Evolutionary conservation across 2,797 vertebrate species (phyloP).

Genomic region (Botia almorhae): DNA sequence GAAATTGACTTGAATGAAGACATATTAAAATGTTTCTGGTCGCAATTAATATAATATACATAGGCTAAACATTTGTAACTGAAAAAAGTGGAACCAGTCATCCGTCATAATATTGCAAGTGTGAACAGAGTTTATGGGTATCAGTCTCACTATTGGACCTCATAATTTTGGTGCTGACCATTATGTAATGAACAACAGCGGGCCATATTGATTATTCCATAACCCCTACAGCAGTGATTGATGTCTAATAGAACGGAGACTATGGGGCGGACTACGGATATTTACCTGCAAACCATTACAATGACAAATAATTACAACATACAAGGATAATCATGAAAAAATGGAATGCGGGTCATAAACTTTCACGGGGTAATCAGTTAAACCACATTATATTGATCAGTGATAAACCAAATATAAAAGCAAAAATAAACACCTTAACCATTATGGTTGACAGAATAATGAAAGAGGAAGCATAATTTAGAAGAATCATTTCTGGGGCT

Average conservation of each 20-base stretch:
- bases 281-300: slow-evolving; percentile 72
- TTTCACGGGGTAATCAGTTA: slow-evolving; percentile 1
- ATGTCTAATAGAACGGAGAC: slow-evolving; percentile 70
- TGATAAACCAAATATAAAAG: not conserved
- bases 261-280: slow-evolving; percentile 75
- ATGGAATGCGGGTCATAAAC: slow-evolving; percentile 17
- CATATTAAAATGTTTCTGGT: too few species aligned
- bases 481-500: not conserved
- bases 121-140: slow-evolving; percentile 15
- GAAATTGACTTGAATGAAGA: too few species aligned
- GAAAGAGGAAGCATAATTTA: not conserved
- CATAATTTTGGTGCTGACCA: slow-evolving; percentile 42
- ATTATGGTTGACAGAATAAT: not conserved
- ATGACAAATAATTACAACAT: slow-evolving; percentile 65
- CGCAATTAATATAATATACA: not conserved
- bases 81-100: slow-evolving; percentile 6
- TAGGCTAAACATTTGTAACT: not conserved
- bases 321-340: slow-evolving; percentile 56
- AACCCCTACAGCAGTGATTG: slow-evolving; percentile 69
- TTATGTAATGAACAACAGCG: slow-evolving; percentile 65
- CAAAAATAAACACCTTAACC: slow-evolving; percentile 12
- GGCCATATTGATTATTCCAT: slow-evolving; percentile 72
- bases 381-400: slow-evolving; percentile 2
- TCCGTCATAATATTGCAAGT: not conserved
- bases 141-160: not conserved